Percentiles rank a stretch among this genome's conserved stretches.
Conservation (phyloP, 2,797 vertebrate genomes). For the Coregonus suidteri region DNA sequence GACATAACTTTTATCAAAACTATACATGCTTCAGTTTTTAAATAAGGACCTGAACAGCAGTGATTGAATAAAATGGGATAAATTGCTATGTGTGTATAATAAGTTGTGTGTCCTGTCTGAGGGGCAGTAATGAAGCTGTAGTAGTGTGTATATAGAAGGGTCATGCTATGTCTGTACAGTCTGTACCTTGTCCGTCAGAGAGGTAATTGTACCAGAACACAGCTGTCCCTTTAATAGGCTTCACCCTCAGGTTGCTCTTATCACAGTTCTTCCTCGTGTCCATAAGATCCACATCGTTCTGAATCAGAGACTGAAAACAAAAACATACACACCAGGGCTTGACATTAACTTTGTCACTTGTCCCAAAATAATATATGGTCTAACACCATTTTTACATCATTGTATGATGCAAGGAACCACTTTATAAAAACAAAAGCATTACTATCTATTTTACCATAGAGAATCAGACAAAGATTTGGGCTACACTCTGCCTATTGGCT, state of each 20-base stretch:
- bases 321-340: conserved; percentile 6
- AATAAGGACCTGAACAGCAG: background rate
- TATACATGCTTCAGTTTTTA: background rate
- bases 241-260: conserved; percentile 93
- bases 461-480: too few relatives aligned
- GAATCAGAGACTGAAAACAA: conserved; percentile 87
- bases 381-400: too few relatives aligned
- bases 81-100: background rate
- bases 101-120: too few relatives aligned
- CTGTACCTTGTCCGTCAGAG: conserved; percentile 93
- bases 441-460: too few relatives aligned
- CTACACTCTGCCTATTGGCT: too few relatives aligned
- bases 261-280: conserved; percentile 96
- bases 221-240: conserved; percentile 93
- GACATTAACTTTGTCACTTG: too few relatives aligned
- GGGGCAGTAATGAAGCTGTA: too few relatives aligned
- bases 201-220: conserved; percentile 99
- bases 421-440: too few relatives aligned
- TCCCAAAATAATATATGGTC: too few relatives aligned
- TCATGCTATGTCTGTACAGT: background rate
- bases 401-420: too few relatives aligned
- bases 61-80: background rate
- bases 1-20: background rate
- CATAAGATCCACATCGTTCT: conserved; percentile 91
- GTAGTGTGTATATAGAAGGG: background rate